phyloP scores from a whole-genome alignment of 2,797 vertebrate species.

The Macrochelys suwanniensis region DNA sequence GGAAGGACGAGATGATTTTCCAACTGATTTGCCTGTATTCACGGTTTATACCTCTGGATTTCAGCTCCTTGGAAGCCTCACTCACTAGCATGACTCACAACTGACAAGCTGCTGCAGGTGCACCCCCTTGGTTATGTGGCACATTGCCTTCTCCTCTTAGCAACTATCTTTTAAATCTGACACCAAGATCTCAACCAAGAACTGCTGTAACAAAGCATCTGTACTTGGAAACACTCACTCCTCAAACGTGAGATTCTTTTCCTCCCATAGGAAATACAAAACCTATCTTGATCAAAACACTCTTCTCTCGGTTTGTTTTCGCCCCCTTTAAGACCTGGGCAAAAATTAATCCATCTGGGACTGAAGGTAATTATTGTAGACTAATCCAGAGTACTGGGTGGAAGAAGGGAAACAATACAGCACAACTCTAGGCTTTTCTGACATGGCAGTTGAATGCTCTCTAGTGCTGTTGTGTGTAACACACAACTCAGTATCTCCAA shows the following conservation, averaged over 20 bases:
- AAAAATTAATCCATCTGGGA: neutral
- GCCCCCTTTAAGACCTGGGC: neutral
- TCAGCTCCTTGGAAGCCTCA: conserved; percentile 19
- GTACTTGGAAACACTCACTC: rapidly evolving
- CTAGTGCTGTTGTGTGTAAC: neutral
- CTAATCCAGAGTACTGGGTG: neutral
- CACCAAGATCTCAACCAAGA: neutral
- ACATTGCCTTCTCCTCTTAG: neutral
- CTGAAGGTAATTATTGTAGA: no score
- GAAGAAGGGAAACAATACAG: conserved; percentile 11
- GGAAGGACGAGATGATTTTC: conserved; percentile 25
- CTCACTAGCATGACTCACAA: neutral
- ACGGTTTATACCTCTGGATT: conserved; percentile 52
- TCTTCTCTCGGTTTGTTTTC: neutral
- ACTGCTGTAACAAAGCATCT: neutral
- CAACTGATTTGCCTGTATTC: neutral
- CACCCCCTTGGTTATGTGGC: neutral
- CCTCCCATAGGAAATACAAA: rapidly evolving
- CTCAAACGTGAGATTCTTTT: rapidly evolving
- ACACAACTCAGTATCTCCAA: neutral
- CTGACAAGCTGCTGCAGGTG: conserved; percentile 48
- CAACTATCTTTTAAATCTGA: neutral
- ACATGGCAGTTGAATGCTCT: neutral
- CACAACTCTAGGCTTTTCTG: neutral
- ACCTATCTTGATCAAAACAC: no score